Evolutionary conservation across 2,113 vertebrate species (phyloP), one percentile per base, ranked within the genome.

Genomic region (Accipiter cooperii): DNA sequence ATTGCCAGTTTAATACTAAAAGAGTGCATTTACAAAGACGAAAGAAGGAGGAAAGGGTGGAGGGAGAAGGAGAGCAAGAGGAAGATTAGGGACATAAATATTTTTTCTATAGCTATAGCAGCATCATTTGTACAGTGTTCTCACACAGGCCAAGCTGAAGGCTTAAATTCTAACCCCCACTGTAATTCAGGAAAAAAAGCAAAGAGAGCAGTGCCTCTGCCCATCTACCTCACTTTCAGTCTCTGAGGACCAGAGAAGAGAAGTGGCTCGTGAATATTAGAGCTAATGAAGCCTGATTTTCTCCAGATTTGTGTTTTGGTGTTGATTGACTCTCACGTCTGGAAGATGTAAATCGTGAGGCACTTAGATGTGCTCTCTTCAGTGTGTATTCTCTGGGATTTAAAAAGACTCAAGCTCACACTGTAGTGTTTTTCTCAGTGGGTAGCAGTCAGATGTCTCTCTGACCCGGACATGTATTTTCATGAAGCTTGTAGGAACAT

Each of bases 251-350:
- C 18, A 66, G 42, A 95, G 34, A 80, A 54, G 28, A 64, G 40
- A 84, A 93, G 65, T 31, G 69, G 47, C 34, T 87, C 54, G 57
- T 82, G 61, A 93, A 94, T 96, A 91, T 89, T 91, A 89, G 55
- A 89, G 65, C 52, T 91, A 93, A 94, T 76, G 57, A 94, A 94
- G 34, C 63, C 66, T 88, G 58, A 80, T 91, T 91, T 97, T 85
- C 82, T 76, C 49, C 82, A 91, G 61, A 49, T 94, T 89, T 85
- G 40, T 94, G 64, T 88, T 96, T 91, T 2, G 0, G 49, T 82
- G 40, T 91, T 91, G 84, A 93, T 76, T 91, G 87, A 76, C 47
- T 91, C 77, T 94, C 40, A 25, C 22, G 8, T 60, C 65, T 89
- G 65, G 57, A 91, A 91, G 65, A 87, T 36, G 44, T 36, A 87